Conservation (phyloP, 2,113 vertebrate species). For the Varanus salvator region DNA sequence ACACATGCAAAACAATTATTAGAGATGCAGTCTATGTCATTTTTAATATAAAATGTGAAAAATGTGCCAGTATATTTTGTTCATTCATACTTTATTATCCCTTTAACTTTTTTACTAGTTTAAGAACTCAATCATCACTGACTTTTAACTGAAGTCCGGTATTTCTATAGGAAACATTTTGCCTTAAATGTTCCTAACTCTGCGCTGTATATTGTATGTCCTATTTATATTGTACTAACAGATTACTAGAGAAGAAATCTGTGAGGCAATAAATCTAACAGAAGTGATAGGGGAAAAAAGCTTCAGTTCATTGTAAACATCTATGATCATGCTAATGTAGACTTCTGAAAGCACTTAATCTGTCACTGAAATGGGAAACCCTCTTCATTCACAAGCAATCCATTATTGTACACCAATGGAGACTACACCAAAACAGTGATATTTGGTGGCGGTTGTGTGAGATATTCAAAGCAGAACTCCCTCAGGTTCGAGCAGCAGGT, state of each 20-base stretch:
- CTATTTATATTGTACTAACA: slow-evolving; percentile 3
- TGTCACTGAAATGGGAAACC: fast-evolving
- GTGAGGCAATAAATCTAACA: not conserved
- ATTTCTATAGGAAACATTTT: not conserved
- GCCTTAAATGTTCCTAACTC: not conserved
- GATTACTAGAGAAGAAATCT: not conserved
- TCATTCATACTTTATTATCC: not conserved
- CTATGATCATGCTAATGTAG: not conserved
- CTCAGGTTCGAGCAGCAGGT: slow-evolving; percentile 78
- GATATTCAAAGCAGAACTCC: slow-evolving; percentile 67
- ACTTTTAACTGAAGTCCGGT: not conserved
- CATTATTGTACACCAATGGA: fast-evolving
- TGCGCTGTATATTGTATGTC: not conserved
- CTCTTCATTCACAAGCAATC: not conserved
- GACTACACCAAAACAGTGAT: fast-evolving
- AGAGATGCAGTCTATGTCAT: not conserved
- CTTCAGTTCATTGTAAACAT: not conserved
- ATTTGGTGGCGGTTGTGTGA: fast-evolving
- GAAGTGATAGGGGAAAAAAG: not conserved
- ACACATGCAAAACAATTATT: not conserved
- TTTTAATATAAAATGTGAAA: not conserved
- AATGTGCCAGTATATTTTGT: not conserved
- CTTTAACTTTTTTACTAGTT: not conserved
- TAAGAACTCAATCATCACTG: not conserved
- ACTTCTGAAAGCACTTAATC: slow-evolving; percentile 13